A percentile compares a stretch with the other conserved stretches of the same genome.
Evolutionary conservation across 2,797 vertebrate genomes (phyloP).

Genomic region (Anniella stebbinsi): DNA sequence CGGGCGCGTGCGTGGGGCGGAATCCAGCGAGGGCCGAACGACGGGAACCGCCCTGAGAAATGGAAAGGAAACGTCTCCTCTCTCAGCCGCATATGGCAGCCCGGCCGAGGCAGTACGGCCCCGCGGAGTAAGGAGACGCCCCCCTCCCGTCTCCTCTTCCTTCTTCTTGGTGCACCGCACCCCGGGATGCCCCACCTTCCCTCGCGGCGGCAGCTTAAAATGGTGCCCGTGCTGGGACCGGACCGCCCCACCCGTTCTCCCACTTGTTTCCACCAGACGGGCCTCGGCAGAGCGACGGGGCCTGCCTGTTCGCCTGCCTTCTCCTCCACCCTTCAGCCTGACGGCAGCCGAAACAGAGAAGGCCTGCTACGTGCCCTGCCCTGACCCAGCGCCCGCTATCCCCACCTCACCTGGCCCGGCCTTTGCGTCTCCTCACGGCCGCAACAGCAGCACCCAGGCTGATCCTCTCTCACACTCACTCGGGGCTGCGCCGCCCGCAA

Average conservation of each 20-base stretch:
- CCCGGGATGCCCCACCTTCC: background rate
- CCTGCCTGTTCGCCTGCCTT: fast-evolving
- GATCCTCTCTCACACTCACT: conserved; percentile 52
- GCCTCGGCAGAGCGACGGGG: background rate
- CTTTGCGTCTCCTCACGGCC: conserved; percentile 51
- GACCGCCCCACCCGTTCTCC: background rate
- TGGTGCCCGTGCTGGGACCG: background rate
- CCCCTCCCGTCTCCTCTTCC: too few species aligned
- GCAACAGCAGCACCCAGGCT: conserved; percentile 45
- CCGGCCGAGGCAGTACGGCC: background rate
- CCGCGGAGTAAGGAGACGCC: background rate
- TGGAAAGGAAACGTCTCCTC: background rate
- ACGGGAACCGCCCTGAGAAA: background rate
- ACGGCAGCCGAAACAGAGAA: background rate
- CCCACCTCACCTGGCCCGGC: conserved; percentile 35
- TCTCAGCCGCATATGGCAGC: background rate
- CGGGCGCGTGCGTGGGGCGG: background rate
- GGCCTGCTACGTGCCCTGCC: background rate
- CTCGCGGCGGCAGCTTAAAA: conserved; percentile 11
- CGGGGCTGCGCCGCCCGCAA: conserved; percentile 72
- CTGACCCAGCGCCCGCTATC: background rate
- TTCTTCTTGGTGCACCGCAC: background rate
- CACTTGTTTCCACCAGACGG: background rate
- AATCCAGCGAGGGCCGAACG: background rate
- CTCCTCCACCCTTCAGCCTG: background rate